Conservation (phyloP, 2,888 invertebrate genomes). For the Volucella bombylans region DNA sequence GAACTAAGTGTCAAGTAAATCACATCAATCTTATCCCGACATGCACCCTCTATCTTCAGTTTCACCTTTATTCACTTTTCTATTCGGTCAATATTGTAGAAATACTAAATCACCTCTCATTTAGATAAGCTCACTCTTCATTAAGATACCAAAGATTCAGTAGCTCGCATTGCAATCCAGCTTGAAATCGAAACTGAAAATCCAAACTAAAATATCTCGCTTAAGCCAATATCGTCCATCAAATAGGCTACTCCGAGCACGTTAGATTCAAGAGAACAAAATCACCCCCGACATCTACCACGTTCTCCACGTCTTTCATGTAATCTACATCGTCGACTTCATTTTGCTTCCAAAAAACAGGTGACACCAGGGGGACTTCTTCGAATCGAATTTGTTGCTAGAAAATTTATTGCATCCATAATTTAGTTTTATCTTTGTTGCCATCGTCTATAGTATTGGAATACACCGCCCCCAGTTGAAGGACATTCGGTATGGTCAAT, state of each 20-base stretch:
- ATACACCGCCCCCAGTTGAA: constrained; percentile 35
- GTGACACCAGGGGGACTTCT: constrained; percentile 62
- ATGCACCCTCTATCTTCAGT: neutral
- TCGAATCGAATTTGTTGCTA: constrained; percentile 73
- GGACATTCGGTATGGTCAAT: constrained; percentile 49
- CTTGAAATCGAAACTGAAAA: constrained; percentile 49
- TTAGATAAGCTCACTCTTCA: constrained; percentile 50
- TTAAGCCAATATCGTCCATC: constrained; percentile 62
- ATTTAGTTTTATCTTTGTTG: constrained; percentile 71
- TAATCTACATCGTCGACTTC: neutral
- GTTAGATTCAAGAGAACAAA: constrained; percentile 4
- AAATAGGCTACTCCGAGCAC: constrained; percentile 21
- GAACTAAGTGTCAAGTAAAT: constrained; percentile 3
- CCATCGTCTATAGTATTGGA: constrained; percentile 64
- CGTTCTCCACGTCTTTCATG: neutral
- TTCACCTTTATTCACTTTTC: constrained; percentile 26
- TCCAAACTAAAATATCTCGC: constrained; percentile 58
- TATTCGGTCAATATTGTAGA: constrained; percentile 32
- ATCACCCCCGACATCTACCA: constrained; percentile 20
- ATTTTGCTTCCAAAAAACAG: constrained; percentile 42
- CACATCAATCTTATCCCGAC: constrained; percentile 12
- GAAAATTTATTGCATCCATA: constrained; percentile 73
- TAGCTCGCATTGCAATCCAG: constrained; percentile 43
- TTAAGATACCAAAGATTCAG: constrained; percentile 59
- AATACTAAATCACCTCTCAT: constrained; percentile 50